These are phyloP conservation scores for Digitonthophagus gazella DNA, from an alignment of 2,888 invertebrate genomes.

Conservation along the genomic window DNA sequence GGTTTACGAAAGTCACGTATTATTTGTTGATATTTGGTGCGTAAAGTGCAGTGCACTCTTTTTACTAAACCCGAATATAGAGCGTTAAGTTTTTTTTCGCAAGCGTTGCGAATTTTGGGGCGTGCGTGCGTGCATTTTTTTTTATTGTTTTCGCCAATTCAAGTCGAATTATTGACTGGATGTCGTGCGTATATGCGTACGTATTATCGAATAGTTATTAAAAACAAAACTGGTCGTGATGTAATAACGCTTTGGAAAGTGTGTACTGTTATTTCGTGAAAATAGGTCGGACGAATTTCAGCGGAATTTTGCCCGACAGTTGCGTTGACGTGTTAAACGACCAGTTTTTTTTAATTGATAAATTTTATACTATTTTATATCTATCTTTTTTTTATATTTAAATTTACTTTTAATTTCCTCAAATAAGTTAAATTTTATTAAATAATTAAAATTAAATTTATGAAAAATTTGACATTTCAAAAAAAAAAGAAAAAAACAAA, in stretches of 20 bases:
- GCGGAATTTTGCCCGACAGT: constrained; percentile 29
- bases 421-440: no score
- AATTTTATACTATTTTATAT: background rate
- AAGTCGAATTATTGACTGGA: constrained; percentile 23
- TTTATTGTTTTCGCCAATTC: constrained; percentile 20
- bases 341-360: constrained; percentile 10
- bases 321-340: constrained; percentile 22
- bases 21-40: constrained; percentile 49
- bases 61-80: constrained; percentile 44
- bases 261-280: constrained; percentile 35
- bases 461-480: no score
- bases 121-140: no score
- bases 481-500: no score
- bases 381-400: background rate
- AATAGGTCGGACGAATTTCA: constrained; percentile 36
- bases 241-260: constrained; percentile 43
- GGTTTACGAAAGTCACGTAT: constrained; percentile 27
- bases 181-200: constrained; percentile 25
- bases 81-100: constrained; percentile 43
- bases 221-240: constrained; percentile 36
- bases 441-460: no score
- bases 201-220: constrained; percentile 15
- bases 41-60: constrained; percentile 48
- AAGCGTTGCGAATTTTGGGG: constrained; percentile 36
- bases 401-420: no score